phyloP scores from a whole-genome alignment of 2,888 invertebrate species.

The Acleris holmiana region DNA sequence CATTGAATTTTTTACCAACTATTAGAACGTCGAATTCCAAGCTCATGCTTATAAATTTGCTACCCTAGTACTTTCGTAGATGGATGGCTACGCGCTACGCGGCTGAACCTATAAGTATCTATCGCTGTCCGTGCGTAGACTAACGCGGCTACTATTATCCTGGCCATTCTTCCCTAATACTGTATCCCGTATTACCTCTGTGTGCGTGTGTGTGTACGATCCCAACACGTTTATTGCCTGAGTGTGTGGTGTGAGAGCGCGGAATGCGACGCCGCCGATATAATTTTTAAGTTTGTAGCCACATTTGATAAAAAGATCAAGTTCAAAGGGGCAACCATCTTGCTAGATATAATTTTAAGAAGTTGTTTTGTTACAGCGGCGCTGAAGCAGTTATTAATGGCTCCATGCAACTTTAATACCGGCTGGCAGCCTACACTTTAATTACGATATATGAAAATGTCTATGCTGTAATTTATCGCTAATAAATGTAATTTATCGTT shows the following conservation, averaged over 20 bases:
- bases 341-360: conserved; percentile 52
- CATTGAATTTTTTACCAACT: too few species aligned
- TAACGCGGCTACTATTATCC: background rate
- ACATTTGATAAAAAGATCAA: conserved; percentile 80
- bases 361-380: conserved; percentile 22
- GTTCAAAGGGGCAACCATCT: conserved; percentile 72
- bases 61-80: too few species aligned
- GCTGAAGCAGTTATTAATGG: conserved; percentile 28
- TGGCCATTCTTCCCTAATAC: conserved; percentile 21
- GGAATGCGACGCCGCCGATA: conserved; percentile 74
- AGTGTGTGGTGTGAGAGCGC: conserved; percentile 61
- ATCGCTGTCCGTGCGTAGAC: background rate
- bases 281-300: conserved; percentile 66
- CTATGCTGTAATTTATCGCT: conserved; percentile 22
- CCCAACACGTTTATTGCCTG: conserved; percentile 38
- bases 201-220: conserved; percentile 41
- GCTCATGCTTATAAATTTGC: too few species aligned
- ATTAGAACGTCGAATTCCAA: background rate
- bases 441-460: conserved; percentile 29
- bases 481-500: conserved; percentile 34
- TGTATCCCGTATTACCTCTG: conserved; percentile 19
- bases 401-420: conserved; percentile 29
- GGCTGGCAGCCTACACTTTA: conserved; percentile 21
- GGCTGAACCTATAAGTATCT: background rate
- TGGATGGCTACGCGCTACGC: background rate